phyloP scores from a whole-genome alignment of 2,888 invertebrate genomes.

The Ligdia adustata region DNA sequence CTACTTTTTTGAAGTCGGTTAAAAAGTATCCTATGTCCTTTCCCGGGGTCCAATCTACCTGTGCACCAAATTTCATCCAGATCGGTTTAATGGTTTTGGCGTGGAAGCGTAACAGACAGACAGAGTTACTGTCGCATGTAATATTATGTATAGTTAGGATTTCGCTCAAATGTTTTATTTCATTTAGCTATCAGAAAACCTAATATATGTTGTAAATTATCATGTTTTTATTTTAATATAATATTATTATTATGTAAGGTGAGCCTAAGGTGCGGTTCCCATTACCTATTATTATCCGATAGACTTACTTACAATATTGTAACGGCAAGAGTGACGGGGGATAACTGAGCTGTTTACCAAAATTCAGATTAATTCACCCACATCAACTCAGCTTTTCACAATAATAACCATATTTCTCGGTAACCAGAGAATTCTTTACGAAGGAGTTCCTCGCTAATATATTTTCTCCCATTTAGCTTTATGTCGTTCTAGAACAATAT shows the following conservation, averaged over 20 bases:
- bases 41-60: no score
- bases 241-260: background rate
- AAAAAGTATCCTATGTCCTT: no score
- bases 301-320: slow-evolving; percentile 16
- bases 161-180: no score
- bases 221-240: no score
- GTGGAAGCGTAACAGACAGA: no score
- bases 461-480: slow-evolving; percentile 8
- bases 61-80: no score
- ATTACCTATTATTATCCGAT: slow-evolving; percentile 7
- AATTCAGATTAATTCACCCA: slow-evolving; percentile 37
- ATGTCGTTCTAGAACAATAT: slow-evolving; percentile 10
- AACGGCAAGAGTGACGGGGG: slow-evolving; percentile 37
- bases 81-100: no score
- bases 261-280: background rate
- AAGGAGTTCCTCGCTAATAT: slow-evolving; percentile 3
- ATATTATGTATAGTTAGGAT: no score
- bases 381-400: slow-evolving; percentile 31
- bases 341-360: slow-evolving; percentile 34
- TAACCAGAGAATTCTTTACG: slow-evolving; percentile 17
- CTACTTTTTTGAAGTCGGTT: no score
- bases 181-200: no score
- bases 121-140: no score
- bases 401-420: slow-evolving; percentile 19
- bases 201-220: no score